Evolutionary conservation across 2,888 invertebrate genomes (phyloP).

Genomic region (Hypercompe scribonia): DNA sequence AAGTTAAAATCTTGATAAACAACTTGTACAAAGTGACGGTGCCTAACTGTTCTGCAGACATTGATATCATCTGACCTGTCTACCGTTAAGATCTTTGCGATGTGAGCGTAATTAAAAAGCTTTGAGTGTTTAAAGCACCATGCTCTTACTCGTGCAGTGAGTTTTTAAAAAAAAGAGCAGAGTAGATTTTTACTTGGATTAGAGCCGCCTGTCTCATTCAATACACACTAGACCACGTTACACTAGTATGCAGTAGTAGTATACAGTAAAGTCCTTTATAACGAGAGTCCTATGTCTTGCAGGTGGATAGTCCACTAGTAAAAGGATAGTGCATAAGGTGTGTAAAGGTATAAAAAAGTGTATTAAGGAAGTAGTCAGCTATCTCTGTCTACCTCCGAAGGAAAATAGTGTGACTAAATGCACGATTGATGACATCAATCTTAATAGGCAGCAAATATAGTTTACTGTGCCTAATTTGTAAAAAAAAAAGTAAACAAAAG

Average conservation of each 20-base stretch:
- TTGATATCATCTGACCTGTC: conserved; percentile 33
- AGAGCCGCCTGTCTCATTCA: neutral
- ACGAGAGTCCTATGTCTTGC: too few species aligned
- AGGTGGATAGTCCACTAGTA: too few species aligned
- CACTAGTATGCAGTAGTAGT: too few species aligned
- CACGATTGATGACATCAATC: neutral
- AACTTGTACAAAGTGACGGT: neutral
- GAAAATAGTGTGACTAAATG: too few species aligned
- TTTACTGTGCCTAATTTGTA: neutral
- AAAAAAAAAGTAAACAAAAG: conserved; percentile 12
- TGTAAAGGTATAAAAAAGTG: neutral
- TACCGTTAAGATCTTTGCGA: conserved; percentile 45
- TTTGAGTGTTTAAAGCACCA: conserved; percentile 33
- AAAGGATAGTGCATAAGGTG: neutral
- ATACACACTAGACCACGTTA: neutral
- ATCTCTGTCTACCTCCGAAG: neutral
- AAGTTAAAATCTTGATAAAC: neutral
- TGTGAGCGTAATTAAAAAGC: conserved; percentile 44
- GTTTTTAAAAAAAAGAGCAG: neutral
- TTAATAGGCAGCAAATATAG: neutral
- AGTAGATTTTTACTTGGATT: neutral
- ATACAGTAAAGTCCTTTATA: too few species aligned
- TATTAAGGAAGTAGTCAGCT: neutral
- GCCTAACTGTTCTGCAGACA: neutral
- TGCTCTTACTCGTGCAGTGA: conserved; percentile 24